Percentiles rank a stretch among this genome's conserved stretches.
phyloP scores from a whole-genome alignment of 2,113 vertebrate genomes.

The Rynchops niger region DNA sequence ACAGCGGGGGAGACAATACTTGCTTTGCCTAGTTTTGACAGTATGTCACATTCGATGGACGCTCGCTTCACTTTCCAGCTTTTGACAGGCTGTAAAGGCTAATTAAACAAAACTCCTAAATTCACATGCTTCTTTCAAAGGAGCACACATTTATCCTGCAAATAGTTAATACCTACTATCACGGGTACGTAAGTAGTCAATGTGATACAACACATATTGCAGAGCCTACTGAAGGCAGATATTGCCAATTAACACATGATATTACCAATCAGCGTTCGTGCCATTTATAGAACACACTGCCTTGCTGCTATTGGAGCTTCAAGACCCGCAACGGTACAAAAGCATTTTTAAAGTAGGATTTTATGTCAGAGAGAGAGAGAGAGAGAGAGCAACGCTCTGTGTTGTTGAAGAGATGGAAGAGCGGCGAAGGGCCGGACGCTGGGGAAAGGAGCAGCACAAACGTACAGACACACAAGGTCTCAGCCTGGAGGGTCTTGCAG shows the following conservation, averaged over 20 bases:
- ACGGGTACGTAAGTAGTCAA: constrained; percentile 52
- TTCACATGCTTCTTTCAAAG: constrained; percentile 53
- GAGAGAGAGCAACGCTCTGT: not conserved
- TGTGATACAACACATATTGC: constrained; percentile 65
- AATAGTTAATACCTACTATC: constrained; percentile 67
- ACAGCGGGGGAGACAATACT: constrained; percentile 9
- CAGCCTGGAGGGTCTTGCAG: not conserved
- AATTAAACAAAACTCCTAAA: constrained; percentile 69
- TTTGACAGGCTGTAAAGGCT: constrained; percentile 70
- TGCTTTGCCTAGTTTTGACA: constrained; percentile 69
- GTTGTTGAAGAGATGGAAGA: not conserved
- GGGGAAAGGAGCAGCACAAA: not conserved
- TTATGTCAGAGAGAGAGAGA: constrained; percentile 16
- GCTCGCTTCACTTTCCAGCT: constrained; percentile 45
- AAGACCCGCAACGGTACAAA: not conserved
- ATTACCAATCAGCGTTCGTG: constrained; percentile 54
- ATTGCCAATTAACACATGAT: constrained; percentile 75
- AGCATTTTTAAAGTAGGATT: constrained; percentile 11
- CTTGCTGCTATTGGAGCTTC: constrained; percentile 32
- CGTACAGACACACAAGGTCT: not conserved
- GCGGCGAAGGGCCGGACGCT: not conserved
- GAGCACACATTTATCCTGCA: constrained; percentile 44
- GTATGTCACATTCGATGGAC: constrained; percentile 65
- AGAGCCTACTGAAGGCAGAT: constrained; percentile 66
- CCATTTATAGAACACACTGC: constrained; percentile 54